Evolutionary conservation across 2,113 vertebrate genomes (phyloP).

Genomic region (Silurus glanis): DNA sequence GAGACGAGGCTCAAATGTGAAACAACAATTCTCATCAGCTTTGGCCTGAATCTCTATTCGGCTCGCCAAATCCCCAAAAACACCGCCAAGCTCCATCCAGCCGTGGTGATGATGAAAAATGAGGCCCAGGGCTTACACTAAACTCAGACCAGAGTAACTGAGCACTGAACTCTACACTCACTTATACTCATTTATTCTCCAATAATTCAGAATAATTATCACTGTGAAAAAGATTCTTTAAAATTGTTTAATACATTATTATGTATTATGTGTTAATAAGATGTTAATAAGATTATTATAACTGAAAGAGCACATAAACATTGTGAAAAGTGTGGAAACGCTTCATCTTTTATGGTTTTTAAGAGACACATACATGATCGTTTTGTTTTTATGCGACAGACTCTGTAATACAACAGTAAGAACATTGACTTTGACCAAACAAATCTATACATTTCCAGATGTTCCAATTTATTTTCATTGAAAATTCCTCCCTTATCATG

Average conservation of each 20-base stretch:
- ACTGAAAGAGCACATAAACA: not conserved
- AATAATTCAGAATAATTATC: not conserved
- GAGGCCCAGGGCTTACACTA: not conserved
- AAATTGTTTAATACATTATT: not conserved
- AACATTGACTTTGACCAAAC: too few species aligned
- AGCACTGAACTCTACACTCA: not conserved
- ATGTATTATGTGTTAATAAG: not conserved
- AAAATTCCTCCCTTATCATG: too few species aligned
- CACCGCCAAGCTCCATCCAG: not conserved
- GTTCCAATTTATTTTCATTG: too few species aligned
- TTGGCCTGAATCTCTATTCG: conserved; percentile 13
- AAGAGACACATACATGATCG: too few species aligned
- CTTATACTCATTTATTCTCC: not conserved
- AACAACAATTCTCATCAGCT: conserved; percentile 44
- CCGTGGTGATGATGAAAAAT: conserved; percentile 22
- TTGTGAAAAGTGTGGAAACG: too few species aligned
- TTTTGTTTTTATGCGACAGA: too few species aligned
- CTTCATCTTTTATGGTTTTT: too few species aligned
- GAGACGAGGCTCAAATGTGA: conserved; percentile 32
- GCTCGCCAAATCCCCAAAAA: conserved; percentile 19
- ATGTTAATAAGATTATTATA: not conserved
- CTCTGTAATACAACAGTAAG: too few species aligned
- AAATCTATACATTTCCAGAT: too few species aligned
- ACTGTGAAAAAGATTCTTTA: not conserved
- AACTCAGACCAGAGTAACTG: not conserved